phyloP scores from a whole-genome alignment of 2,113 vertebrate genomes.

The Illadopsis cleaveri region DNA sequence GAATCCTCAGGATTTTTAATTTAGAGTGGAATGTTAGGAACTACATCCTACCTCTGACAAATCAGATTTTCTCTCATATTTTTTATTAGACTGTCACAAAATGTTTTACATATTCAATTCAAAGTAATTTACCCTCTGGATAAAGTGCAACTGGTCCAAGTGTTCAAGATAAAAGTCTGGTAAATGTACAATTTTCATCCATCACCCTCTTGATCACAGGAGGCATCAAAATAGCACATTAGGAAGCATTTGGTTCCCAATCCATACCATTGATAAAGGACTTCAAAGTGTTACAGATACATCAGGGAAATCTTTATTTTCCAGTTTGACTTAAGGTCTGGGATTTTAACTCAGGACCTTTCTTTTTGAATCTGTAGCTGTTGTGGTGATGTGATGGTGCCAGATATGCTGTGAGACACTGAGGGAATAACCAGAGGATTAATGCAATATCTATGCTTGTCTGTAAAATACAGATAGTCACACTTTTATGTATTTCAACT shows the following conservation, averaged over 20 bases:
- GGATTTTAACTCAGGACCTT: not conserved
- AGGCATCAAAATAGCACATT: not conserved
- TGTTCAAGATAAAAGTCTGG: not conserved
- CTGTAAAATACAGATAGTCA: not conserved
- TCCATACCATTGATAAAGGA: not conserved
- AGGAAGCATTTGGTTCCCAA: not conserved
- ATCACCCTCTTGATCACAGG: not conserved
- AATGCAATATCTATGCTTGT: not conserved
- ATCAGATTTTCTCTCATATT: not conserved
- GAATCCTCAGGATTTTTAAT: not conserved
- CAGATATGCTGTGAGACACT: not conserved
- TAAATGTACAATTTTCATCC: not conserved
- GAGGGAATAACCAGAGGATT: not conserved
- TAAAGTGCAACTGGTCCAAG: not conserved
- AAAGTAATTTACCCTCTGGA: not conserved
- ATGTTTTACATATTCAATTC: not conserved
- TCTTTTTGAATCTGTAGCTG: not conserved
- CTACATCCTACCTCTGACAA: not conserved
- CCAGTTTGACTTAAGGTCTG: not conserved
- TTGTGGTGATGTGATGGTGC: not conserved
- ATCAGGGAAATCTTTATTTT: not conserved
- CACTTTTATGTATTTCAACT: not conserved
- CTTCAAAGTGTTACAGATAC: not conserved
- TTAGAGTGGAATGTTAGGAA: not conserved
- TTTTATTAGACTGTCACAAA: not conserved